Evolutionary conservation across 2,888 invertebrate genomes (phyloP), one percentile per base, ranked within the genome.

Genomic region (Labia minor): DNA sequence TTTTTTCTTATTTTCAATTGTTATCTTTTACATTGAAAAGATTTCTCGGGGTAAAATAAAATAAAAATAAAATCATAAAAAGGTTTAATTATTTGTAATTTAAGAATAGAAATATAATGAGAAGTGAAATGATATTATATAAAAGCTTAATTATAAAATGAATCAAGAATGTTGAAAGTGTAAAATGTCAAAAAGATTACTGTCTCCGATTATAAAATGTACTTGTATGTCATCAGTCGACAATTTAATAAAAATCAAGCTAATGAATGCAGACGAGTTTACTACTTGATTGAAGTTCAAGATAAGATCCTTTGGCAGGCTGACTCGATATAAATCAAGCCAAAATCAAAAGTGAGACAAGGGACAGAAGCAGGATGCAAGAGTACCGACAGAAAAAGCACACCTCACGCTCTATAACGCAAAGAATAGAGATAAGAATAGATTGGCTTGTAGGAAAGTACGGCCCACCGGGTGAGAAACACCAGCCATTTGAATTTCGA

Each of bases 91-190:
- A 11, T 10, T 14, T 8, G 14, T 3, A 49, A 49, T 2, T 49
- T 49, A 14, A 49, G 49, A 49, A 49, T 49, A 49, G 49, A 49
- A 49, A 49, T 16, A 49, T n/a, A 49, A 49, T 14, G 49, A 49
- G 49, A 49, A 49, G 49, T 10, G 49, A 49, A 49, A 49, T 49
- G 49, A 49, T 49, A 49, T 49, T 14, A 49, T 49, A 49, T 49
- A 49, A 49, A 49, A 49, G 49, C 49, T 49, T 49, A 49, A 49
- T 49, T 49, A 49, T 49, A 49, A 49, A 49, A 49, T 49, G 49
- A 49, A 49, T 49, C 8, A 49, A 11, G 49, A 49, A 49, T 10
- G n/a, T 49, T 49, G 49, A 49, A 49, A 49, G 49, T 49, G 49
- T 49, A 49, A 49, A 49, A 49, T 49, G 49, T 49, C 49, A 49